Percentiles rank a stretch among this genome's conserved stretches.
Conservation (phyloP, 2,113 vertebrate genomes). For the Lophura nycthemera region DNA sequence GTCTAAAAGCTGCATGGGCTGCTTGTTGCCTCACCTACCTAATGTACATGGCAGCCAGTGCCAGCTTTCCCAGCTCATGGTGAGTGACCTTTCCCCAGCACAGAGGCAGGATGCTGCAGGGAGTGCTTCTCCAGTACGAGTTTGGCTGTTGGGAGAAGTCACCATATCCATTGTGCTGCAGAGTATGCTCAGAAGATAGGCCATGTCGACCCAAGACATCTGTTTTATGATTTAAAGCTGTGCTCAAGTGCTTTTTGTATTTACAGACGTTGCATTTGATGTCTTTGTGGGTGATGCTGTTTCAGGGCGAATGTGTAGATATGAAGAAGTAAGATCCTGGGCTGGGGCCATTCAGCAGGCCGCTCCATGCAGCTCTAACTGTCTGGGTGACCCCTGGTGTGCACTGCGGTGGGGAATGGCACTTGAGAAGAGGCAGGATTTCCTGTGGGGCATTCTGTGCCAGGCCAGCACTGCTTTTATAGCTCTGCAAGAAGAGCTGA, state of each 20-base stretch:
- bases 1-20: background rate
- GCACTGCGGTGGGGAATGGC: rapidly evolving
- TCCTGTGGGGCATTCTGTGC: background rate
- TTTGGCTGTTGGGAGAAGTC: background rate
- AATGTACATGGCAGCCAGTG: background rate
- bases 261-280: background rate
- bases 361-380: background rate
- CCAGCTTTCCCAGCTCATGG: background rate
- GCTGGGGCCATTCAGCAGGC: rapidly evolving
- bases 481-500: rapidly evolving
- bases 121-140: background rate
- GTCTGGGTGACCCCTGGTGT: rapidly evolving
- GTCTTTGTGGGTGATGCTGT: background rate
- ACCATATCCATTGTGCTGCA: background rate
- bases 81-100: background rate
- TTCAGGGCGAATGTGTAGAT: background rate
- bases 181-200: background rate
- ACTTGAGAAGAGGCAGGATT: background rate
- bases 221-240: background rate
- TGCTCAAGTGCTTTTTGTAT: background rate
- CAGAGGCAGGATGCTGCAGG: background rate
- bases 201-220: background rate
- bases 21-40: background rate
- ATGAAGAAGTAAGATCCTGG: background rate
- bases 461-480: background rate